phyloP scores from a whole-genome alignment of 2,888 invertebrate species.

The Tyria jacobaeae region DNA sequence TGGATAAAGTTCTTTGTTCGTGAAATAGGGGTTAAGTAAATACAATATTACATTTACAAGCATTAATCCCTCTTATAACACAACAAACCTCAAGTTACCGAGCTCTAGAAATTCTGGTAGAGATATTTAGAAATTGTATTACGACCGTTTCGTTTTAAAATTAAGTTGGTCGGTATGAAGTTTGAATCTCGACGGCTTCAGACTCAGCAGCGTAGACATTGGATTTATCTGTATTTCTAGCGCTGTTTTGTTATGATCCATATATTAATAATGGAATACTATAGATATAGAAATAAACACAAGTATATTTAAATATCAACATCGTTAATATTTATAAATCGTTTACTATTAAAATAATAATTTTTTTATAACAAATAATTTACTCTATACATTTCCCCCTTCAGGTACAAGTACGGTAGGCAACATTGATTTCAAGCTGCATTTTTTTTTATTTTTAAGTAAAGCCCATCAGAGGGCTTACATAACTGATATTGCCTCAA shows the following conservation, averaged over 20 bases:
- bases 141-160: neutral
- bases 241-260: too few relatives aligned
- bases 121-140: neutral
- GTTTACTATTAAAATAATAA: too few relatives aligned
- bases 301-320: too few relatives aligned
- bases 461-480: too few relatives aligned
- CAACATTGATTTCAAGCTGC: too few relatives aligned
- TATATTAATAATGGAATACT: neutral
- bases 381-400: too few relatives aligned
- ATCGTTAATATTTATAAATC: too few relatives aligned
- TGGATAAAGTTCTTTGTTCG: neutral
- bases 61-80: neutral
- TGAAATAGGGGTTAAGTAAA: neutral
- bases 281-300: neutral
- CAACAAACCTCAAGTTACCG: too few relatives aligned
- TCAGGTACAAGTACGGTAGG: too few relatives aligned
- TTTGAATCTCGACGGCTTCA: neutral
- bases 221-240: neutral
- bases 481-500: too few relatives aligned
- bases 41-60: neutral
- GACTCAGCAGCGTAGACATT: neutral
- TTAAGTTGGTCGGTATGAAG: neutral
- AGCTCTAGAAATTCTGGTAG: neutral
- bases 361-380: too few relatives aligned
- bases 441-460: too few relatives aligned